Evolutionary conservation across 2,113 vertebrate species (phyloP).

Genomic region (Pongo pygmaeus): DNA sequence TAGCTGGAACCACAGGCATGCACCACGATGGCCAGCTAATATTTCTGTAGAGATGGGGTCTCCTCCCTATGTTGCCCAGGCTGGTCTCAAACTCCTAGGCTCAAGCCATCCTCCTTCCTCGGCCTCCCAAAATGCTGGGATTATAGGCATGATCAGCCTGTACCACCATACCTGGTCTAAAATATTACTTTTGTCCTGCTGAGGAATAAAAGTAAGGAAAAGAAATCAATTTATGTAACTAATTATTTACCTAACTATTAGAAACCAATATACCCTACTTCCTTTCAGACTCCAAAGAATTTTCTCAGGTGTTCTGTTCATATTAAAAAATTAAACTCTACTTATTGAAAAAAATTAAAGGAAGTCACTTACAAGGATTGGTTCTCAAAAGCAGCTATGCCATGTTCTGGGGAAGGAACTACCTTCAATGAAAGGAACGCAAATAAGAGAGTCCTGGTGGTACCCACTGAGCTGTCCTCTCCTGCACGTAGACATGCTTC

Average conservation of each 20-base stretch:
- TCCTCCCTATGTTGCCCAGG: too few species aligned
- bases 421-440: neutral
- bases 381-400: neutral
- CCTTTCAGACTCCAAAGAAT: neutral
- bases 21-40: too few species aligned
- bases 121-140: too few species aligned
- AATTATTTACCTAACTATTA: conserved; percentile 60
- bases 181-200: neutral
- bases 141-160: too few species aligned
- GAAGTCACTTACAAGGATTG: neutral
- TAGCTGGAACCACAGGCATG: too few species aligned
- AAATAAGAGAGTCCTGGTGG: neutral
- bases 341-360: neutral
- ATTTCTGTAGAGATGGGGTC: too few species aligned
- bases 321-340: neutral
- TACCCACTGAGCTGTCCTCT: neutral
- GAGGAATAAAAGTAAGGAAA: neutral
- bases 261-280: conserved; percentile 21
- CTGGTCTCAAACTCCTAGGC: too few species aligned
- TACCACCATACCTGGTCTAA: neutral
- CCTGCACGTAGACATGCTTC: neutral
- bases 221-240: conserved; percentile 65
- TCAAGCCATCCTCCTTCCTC: too few species aligned
- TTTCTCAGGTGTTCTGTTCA: neutral
- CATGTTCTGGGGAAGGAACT: neutral